phyloP scores from a whole-genome alignment of 2,113 vertebrate genomes.

The Cyprinodon brontotheroides region DNA sequence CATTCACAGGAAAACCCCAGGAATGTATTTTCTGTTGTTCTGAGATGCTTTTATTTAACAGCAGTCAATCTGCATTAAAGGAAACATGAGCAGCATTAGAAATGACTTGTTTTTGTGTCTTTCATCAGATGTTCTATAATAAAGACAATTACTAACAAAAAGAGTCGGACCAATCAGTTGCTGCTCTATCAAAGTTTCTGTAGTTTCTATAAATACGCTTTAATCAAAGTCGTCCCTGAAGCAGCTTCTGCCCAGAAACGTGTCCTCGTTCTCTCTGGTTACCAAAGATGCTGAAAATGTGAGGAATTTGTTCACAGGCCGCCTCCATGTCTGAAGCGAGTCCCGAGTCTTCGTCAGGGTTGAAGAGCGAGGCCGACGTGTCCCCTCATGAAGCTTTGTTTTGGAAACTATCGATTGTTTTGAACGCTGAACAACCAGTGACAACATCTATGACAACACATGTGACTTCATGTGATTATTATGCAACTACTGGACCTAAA shows the following conservation, averaged over 20 bases:
- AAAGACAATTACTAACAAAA: too few species aligned
- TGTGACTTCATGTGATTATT: background rate
- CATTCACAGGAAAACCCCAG: background rate
- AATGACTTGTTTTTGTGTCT: too few species aligned
- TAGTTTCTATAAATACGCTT: background rate
- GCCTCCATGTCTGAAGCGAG: background rate
- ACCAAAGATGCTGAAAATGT: background rate
- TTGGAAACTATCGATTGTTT: constrained; percentile 22
- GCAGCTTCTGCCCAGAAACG: background rate
- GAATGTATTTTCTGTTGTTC: background rate
- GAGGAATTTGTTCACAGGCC: background rate
- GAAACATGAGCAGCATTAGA: too few species aligned
- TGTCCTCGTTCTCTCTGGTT: background rate
- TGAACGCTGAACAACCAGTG: fast-evolving
- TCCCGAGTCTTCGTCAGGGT: background rate
- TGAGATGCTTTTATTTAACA: too few species aligned
- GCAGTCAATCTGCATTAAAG: too few species aligned
- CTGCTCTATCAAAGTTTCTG: background rate
- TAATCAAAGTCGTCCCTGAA: background rate
- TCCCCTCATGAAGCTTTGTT: constrained; percentile 1
- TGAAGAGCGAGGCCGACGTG: background rate
- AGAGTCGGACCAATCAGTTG: too few species aligned
- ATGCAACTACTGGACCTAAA: background rate
- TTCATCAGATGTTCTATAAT: background rate
- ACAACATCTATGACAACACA: constrained; percentile 5